A percentile compares a stretch with the other conserved stretches of the same genome.
phyloP scores from a whole-genome alignment of 2,888 invertebrate species.

The Caenorhabditis angaria region DNA sequence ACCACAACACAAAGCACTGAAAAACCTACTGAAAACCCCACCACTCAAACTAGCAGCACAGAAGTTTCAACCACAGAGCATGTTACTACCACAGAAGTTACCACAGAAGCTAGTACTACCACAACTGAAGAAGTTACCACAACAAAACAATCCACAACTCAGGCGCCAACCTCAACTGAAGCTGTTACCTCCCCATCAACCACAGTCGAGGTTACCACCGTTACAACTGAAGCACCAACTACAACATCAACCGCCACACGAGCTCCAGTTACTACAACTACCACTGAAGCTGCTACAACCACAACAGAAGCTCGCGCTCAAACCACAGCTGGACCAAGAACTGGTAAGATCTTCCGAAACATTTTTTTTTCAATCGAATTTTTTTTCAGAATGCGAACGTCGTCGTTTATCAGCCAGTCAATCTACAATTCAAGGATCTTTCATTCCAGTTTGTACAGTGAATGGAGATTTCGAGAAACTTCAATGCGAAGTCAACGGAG shows the following conservation, averaged over 20 bases:
- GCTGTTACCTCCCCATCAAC: neutral
- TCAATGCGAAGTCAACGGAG: conserved; percentile 74
- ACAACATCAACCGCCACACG: conserved; percentile 18
- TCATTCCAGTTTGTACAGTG: conserved; percentile 74
- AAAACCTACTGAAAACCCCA: conserved; percentile 10
- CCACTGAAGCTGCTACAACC: conserved; percentile 12
- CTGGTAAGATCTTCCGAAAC: conserved; percentile 8
- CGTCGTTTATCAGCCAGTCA: conserved; percentile 54
- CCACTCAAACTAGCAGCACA: conserved; percentile 10
- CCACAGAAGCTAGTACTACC: neutral
- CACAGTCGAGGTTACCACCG: conserved; percentile 8
- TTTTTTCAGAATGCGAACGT: conserved; percentile 61
- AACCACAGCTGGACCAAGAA: conserved; percentile 33
- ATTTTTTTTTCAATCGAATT: conserved; percentile 16
- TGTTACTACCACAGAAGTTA: conserved; percentile 7
- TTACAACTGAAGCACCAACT: conserved; percentile 10
- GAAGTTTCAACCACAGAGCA: conserved; percentile 20
- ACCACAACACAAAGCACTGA: conserved; percentile 12
- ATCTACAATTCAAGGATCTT: conserved; percentile 72
- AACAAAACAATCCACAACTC: conserved; percentile 31
- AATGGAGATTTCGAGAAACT: conserved; percentile 72
- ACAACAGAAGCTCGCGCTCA: conserved; percentile 17
- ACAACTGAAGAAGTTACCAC: conserved; percentile 16
- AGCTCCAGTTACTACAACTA: conserved; percentile 17
- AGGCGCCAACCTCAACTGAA: conserved; percentile 24